phyloP scores from a whole-genome alignment of 64 coral and sea anemone species.

The Pocillopora damicornis region DNA sequence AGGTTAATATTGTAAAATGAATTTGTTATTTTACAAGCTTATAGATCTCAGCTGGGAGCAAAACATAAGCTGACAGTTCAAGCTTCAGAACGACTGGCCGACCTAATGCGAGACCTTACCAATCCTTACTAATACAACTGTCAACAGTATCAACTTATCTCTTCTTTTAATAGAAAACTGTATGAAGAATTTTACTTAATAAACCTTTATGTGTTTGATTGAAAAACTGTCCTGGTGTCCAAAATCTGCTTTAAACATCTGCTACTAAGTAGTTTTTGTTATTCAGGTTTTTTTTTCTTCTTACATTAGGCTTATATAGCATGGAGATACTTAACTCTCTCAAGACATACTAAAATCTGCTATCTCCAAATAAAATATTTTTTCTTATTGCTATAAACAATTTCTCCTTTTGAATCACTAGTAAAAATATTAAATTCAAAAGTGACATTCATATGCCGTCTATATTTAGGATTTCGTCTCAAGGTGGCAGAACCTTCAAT shows the following conservation, averaged over 20 bases:
- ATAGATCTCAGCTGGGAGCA: slow-evolving; percentile 29
- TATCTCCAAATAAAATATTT: slow-evolving; percentile 79
- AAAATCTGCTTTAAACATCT: too few species aligned
- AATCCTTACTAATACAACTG: not conserved
- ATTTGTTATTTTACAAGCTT: not conserved
- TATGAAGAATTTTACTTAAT: too few species aligned
- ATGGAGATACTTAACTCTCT: too few species aligned
- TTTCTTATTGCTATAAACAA: slow-evolving; percentile 44
- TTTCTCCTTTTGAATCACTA: not conserved
- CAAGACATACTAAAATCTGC: not conserved
- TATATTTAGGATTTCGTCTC: slow-evolving; percentile 69
- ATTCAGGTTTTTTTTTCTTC: too few species aligned
- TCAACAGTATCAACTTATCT: too few species aligned
- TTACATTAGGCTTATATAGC: too few species aligned
- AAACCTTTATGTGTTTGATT: too few species aligned
- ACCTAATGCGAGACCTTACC: not conserved
- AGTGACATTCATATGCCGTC: slow-evolving; percentile 71
- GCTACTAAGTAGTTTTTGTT: too few species aligned
- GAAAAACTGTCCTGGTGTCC: too few species aligned
- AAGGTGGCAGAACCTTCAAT: slow-evolving; percentile 69
- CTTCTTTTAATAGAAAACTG: too few species aligned
- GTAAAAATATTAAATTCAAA: slow-evolving; percentile 65
- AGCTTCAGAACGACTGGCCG: slow-evolving; percentile 1
- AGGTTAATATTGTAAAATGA: not conserved
- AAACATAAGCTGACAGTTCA: slow-evolving; percentile 32